Base-by-base conservation (phyloP, 2,888 invertebrate species). In the Argyresthia goedartella region DNA sequence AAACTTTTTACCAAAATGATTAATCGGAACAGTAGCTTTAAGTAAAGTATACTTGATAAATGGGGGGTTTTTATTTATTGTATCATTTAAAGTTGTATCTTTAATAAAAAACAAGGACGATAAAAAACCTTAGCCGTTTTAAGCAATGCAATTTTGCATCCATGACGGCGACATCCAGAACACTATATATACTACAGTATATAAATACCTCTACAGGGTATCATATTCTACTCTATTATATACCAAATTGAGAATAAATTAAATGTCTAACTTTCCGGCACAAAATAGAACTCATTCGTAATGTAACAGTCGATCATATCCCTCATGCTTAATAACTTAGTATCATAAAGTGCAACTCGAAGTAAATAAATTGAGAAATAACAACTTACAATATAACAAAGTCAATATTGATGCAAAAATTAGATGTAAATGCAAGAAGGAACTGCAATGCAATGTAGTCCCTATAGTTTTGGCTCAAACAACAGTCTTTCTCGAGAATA, bases 1-100 rank as follows among this genome's bases (percentile, higher is more conserved):
- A 73, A 72, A 80, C 71, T 81, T 84, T 79, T 75, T 71, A 65
- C 64, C 53, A 60, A 65, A 75, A 74, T 80, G 78, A 80, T 80
- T 79, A 78, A 80, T 77, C 63, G 69, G 66, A 58, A 69, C 66
- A 67, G 8, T 9, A 16, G 25, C 14, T 8, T 47, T 1, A 47
- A 10, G 25, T 33, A 42, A 42, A 49, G 35, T 36, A 9, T 13
- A 41, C 13, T 1, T 50, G 42, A 50, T 33, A 50, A 50, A 50
- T 48, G 13, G 48, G 4, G 15, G 39, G 9, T n/a, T 39, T 39
- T 39, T 39, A 39, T 39, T 39, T 39, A 39, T 39, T n/a, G 39
- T 39, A n/a, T n/a, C 9, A 39, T 39, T 39, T 11, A 39, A 39
- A 39, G 25, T 25, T 25, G 25, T 25, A 25, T 25, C 25, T 25